Percentiles rank a stretch among this genome's conserved stretches.
phyloP scores from a whole-genome alignment of 2,113 vertebrate species.

The Larimichthys polyactis region DNA sequence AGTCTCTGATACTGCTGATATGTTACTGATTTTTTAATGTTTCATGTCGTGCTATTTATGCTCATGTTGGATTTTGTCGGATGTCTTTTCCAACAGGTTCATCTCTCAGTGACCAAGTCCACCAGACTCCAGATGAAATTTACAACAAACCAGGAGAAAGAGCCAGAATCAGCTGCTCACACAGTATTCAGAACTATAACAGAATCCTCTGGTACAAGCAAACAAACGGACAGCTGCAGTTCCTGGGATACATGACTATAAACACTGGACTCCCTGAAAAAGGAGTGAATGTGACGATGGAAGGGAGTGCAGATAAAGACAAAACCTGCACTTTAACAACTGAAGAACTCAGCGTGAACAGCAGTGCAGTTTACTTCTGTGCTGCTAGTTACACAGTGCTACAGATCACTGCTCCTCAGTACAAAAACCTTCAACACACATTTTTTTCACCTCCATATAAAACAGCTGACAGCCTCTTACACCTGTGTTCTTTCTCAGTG shows the following conservation, averaged over 20 bases:
- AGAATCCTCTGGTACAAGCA: conserved; percentile 68
- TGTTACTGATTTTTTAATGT: no score
- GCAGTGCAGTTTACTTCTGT: no score
- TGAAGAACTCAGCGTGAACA: not conserved
- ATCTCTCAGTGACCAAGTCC: conserved; percentile 11
- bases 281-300: conserved; percentile 12
- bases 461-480: no score
- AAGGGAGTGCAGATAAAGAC: conserved; percentile 9
- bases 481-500: no score
- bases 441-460: no score
- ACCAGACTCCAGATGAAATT: conserved; percentile 37
- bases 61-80: no score
- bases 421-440: conserved; percentile 36
- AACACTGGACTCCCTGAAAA: no score
- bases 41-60: no score
- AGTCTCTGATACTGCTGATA: no score
- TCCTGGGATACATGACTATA: conserved; percentile 9
- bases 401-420: conserved; percentile 4
- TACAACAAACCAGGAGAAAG: not conserved
- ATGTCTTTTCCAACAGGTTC: conserved; percentile 11
- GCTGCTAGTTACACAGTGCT: no score
- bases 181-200: conserved; percentile 24
- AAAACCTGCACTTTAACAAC: conserved; percentile 34
- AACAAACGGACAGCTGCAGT: not conserved
- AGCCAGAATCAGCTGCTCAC: conserved; percentile 52